Percentiles rank a stretch among this genome's conserved stretches.
Evolutionary conservation across 2,797 vertebrate genomes (phyloP).

Genomic region (Pseudomugil gertrudae): DNA sequence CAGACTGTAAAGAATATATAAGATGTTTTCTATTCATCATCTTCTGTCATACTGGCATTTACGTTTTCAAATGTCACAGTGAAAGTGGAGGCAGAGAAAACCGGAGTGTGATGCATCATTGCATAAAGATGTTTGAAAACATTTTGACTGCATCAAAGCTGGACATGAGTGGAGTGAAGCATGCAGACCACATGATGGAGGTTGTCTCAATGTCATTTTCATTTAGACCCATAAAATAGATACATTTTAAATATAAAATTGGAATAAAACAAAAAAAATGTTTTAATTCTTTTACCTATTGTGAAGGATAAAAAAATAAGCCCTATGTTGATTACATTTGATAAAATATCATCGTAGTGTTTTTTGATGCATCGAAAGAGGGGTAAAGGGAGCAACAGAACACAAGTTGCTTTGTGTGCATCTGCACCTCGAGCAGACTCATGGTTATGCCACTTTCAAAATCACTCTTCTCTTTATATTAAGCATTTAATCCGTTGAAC

Average conservation of each 20-base stretch:
- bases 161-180: not conserved
- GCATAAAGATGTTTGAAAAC: conserved; percentile 20
- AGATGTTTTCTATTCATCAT: not conserved
- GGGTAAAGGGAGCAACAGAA: not conserved
- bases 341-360: not conserved
- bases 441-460: not conserved
- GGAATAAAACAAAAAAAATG: not conserved
- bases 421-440: conserved; percentile 29
- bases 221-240: not conserved
- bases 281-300: not conserved
- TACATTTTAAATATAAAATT: not conserved
- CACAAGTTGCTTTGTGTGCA: conserved; percentile 41
- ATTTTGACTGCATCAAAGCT: not conserved
- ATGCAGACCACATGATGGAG: not conserved
- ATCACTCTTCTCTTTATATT: conserved; percentile 8
- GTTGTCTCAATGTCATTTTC: not conserved
- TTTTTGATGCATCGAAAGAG: conserved; percentile 2
- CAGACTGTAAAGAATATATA: not conserved
- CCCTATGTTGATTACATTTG: not conserved
- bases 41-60: conserved; percentile 26
- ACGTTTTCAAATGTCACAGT: conserved; percentile 40
- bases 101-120: not conserved
- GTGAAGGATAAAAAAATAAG: not conserved
- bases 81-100: conserved; percentile 23
- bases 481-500: conserved; percentile 29